A percentile compares a stretch with the other conserved stretches of the same genome.
phyloP scores from a whole-genome alignment of 1,140 invertebrate genomes.

The Limonius californicus region DNA sequence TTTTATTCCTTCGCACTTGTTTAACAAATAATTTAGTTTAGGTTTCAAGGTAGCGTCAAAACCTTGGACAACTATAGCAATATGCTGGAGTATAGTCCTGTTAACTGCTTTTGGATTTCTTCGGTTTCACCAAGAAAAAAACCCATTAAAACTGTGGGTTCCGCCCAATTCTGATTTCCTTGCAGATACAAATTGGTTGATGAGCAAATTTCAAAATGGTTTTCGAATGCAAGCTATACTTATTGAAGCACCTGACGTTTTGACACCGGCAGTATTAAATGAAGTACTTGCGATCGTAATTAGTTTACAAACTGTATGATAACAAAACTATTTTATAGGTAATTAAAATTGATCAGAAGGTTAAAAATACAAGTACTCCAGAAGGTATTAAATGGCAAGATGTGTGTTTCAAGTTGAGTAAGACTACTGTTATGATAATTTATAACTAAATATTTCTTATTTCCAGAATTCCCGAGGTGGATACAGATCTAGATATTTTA shows the following conservation, averaged over 20 bases:
- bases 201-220: conserved; percentile 61
- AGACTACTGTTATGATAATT: neutral
- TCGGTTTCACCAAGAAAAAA: conserved; percentile 58
- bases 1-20: neutral
- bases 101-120: conserved; percentile 55
- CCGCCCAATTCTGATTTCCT: conserved; percentile 63
- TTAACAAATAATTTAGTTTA: conserved; percentile 39
- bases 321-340: too few relatives aligned
- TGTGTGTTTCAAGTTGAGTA: conserved; percentile 61
- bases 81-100: conserved; percentile 52
- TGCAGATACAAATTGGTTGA: conserved; percentile 66
- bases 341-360: conserved; percentile 28
- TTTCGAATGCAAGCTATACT: conserved; percentile 60
- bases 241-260: conserved; percentile 62
- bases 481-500: conserved; percentile 22
- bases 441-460: neutral
- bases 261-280: conserved; percentile 54
- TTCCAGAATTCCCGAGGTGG: conserved; percentile 47
- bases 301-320: conserved; percentile 22
- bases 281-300: conserved; percentile 28
- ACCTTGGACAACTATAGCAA: conserved; percentile 53
- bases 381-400: conserved; percentile 53
- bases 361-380: conserved; percentile 28
- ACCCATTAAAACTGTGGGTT: conserved; percentile 73
- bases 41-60: conserved; percentile 50